Base-by-base conservation (phyloP, 2,113 vertebrate genomes). In the Sinocyclocheilus anshuiensis region DNA sequence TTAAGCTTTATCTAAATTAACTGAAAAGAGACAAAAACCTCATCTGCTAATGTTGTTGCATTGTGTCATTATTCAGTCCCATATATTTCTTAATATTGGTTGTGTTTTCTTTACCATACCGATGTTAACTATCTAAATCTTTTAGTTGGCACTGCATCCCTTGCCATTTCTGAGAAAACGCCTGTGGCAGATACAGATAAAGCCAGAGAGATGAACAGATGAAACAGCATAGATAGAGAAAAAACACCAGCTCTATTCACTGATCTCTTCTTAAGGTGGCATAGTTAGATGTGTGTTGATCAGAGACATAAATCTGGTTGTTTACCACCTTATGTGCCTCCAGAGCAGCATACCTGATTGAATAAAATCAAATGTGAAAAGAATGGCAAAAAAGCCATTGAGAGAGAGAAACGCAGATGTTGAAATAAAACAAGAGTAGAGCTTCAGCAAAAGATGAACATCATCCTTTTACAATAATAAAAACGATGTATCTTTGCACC, bases 241-340 rank as follows among this genome's bases (percentile, higher is more conserved):
- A 45, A 45, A 61, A 81, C 55, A 42, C 8, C 36, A 45, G 12
- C 20, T 65, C 18, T 79, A n/a, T 59, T 24, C 12, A 39, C 22
- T 16, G 57, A 80, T 80, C 22, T 42, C 22, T 80, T 80, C 79
- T 67, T 65, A 81, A 48, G 59, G 59, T 81, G 78, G 78, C 3
- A 48, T 10, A 26, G 59, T 18, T 12, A 45, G 59, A 81, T 29
- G 6, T 6, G 6, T 26, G 12, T 18, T 15, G 3, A 22, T 29
- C 42, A 53, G 16, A 15, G 13, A 45, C 7, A 71, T 71, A 22
- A 13, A 50, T 33, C 45, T 8, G 1, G 55, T n/a, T 80, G 53
- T 80, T 61, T 82, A 33, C 24, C 18, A 71, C 24, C 59, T 50
- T 71, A 33, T n/a, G 61, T 53, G 26, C 9, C 0, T 0, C n/a